Evolutionary conservation across 2,888 invertebrate genomes (phyloP), one percentile per base, ranked within the genome.

Genomic region (Gastracanthus pulcherrimus): DNA sequence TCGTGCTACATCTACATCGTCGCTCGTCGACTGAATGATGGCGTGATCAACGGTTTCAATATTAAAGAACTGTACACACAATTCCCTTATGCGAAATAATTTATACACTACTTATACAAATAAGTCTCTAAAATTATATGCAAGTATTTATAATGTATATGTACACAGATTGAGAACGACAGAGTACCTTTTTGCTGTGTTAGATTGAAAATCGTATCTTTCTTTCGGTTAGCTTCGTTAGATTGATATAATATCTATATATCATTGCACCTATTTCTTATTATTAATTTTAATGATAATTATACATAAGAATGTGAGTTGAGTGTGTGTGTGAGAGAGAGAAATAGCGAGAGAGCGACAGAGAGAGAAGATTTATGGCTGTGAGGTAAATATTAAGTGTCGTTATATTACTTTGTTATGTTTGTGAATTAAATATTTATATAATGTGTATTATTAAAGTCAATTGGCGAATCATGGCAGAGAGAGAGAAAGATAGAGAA

Each of bases 121-220:
- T 13, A 58, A 23, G 58, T 19, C 29, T 26, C 2, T 5, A n/a
- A n/a, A n/a, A n/a, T n/a, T n/a, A n/a, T n/a, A n/a, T n/a, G n/a
- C n/a, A n/a, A n/a, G n/a, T n/a, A n/a, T n/a, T n/a, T n/a, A n/a
- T n/a, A n/a, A 26, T 26, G 58, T 26, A 55, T 55, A 55, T 55
- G 55, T 76, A 51, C 19, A 67, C 38, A 69, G 55, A 31, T n/a
- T 79, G 80, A 81, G 82, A 79, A 80, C 77, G 81, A 82, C 77
- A 84, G 77, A 81, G 82, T 29, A 29, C 31, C 23, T 23, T 34
- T 7, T 36, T 66, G n/a, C 11, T 23, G 29, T 64, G 64, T 64
- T 64, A 64, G 64, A 38, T n/a, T 64, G 11, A 13, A 13, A 36
- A 34, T 36, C 19, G 23, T n/a, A 19, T 64, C n/a, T 23, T 64